phyloP scores from a whole-genome alignment of 2,888 invertebrate species.

The Argyresthia albistria region DNA sequence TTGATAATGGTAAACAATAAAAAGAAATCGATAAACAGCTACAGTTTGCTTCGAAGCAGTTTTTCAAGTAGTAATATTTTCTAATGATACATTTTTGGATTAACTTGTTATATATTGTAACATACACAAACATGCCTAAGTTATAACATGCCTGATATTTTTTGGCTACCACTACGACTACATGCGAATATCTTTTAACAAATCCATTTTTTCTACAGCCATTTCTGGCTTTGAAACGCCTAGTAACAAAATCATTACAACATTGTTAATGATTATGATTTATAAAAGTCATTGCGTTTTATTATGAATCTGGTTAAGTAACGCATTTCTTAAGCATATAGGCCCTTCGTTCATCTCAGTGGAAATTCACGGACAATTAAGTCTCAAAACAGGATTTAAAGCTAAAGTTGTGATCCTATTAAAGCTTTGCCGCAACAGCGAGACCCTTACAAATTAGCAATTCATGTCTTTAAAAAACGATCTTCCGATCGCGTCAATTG shows the following conservation, averaged over 20 bases:
- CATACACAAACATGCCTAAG: slow-evolving; percentile 57
- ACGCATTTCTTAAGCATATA: slow-evolving; percentile 33
- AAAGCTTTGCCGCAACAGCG: slow-evolving; percentile 36
- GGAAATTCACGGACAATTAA: slow-evolving; percentile 24
- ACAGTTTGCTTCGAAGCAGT: background rate
- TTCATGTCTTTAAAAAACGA: slow-evolving; percentile 5
- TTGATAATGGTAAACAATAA: background rate
- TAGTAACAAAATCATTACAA: background rate
- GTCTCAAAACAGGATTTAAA: slow-evolving; percentile 37
- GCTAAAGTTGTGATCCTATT: slow-evolving; percentile 33
- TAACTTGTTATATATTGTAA: slow-evolving; percentile 48
- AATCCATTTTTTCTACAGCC: slow-evolving; percentile 54
- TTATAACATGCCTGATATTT: slow-evolving; percentile 47
- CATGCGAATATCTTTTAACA: slow-evolving; percentile 54
- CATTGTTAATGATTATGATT: background rate
- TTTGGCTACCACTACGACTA: slow-evolving; percentile 60
- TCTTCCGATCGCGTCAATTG: background rate
- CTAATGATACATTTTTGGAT: slow-evolving; percentile 58
- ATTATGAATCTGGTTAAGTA: slow-evolving; percentile 29
- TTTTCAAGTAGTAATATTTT: slow-evolving; percentile 18
- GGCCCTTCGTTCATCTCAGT: slow-evolving; percentile 38
- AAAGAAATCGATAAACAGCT: background rate
- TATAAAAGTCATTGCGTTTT: slow-evolving; percentile 12
- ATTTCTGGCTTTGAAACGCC: slow-evolving; percentile 25
- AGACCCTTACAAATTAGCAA: slow-evolving; percentile 14